Evolutionary conservation across 1,140 invertebrate species (phyloP).

Genomic region (Brachionus asplanchnoidis): DNA sequence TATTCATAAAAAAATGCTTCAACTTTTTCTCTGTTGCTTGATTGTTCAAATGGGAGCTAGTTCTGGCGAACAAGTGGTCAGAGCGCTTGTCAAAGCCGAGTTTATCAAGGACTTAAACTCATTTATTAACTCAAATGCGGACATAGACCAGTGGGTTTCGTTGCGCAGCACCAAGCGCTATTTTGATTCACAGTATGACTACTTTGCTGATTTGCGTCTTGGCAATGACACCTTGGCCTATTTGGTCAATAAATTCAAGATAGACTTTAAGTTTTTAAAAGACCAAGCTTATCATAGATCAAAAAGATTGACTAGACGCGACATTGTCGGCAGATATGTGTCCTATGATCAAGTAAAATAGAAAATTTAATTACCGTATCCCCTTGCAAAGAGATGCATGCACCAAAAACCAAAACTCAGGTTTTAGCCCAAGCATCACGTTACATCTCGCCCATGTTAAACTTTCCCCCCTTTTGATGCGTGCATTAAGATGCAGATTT

Average conservation of each 20-base stretch:
- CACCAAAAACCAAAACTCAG: too few species aligned
- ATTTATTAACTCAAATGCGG: neutral
- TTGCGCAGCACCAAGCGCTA: neutral
- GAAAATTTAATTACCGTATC: neutral
- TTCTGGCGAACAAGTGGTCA: neutral
- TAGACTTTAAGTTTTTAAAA: neutral
- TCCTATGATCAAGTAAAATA: slow-evolving; percentile 15
- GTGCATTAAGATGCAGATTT: too few species aligned
- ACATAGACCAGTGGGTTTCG: neutral
- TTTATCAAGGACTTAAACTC: neutral
- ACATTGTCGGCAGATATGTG: slow-evolving; percentile 6
- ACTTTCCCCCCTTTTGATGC: too few species aligned
- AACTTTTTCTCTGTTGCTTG: neutral
- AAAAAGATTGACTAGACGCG: neutral
- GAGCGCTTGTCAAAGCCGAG: neutral
- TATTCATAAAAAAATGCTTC: neutral
- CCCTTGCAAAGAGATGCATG: too few species aligned
- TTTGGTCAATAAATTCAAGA: neutral
- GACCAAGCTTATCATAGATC: neutral
- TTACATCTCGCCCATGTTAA: too few species aligned
- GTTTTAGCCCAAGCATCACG: too few species aligned
- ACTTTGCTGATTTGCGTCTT: neutral
- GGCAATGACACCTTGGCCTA: neutral
- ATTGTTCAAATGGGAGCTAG: neutral
- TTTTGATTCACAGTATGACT: neutral